phyloP scores from a whole-genome alignment of 2,113 vertebrate species.

The Haemorhous mexicanus region DNA sequence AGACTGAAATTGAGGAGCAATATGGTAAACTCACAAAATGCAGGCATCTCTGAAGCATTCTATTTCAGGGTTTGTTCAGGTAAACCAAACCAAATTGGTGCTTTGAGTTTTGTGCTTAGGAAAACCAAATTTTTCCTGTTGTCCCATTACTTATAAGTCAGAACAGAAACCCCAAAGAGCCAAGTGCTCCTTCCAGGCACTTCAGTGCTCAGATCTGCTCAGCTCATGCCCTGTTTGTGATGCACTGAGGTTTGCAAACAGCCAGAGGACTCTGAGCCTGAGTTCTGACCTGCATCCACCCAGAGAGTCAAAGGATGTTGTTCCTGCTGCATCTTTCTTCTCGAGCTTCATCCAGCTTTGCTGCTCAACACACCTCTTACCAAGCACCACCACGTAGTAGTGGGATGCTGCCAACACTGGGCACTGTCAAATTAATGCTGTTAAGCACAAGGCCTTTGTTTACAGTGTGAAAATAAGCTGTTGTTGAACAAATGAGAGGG shows the following conservation, averaged over 20 bases:
- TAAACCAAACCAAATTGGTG: background rate
- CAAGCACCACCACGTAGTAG: background rate
- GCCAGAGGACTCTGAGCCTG: background rate
- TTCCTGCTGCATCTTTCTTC: background rate
- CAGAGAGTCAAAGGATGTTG: background rate
- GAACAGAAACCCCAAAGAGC: background rate
- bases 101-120: background rate
- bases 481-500: background rate
- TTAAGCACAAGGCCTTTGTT: background rate
- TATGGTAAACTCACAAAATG: background rate
- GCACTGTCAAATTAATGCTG: background rate
- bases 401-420: background rate
- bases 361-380: background rate
- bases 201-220: background rate
- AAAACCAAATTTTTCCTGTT: background rate
- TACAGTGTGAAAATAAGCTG: background rate
- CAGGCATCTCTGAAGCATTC: background rate
- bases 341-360: background rate
- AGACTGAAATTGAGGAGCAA: background rate
- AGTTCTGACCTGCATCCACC: background rate
- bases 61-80: background rate
- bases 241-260: background rate
- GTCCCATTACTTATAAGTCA: background rate
- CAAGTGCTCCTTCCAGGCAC: background rate
- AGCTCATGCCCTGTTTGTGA: background rate